Conservation (phyloP, 2,888 invertebrate species). For the Agrotis segetum region DNA sequence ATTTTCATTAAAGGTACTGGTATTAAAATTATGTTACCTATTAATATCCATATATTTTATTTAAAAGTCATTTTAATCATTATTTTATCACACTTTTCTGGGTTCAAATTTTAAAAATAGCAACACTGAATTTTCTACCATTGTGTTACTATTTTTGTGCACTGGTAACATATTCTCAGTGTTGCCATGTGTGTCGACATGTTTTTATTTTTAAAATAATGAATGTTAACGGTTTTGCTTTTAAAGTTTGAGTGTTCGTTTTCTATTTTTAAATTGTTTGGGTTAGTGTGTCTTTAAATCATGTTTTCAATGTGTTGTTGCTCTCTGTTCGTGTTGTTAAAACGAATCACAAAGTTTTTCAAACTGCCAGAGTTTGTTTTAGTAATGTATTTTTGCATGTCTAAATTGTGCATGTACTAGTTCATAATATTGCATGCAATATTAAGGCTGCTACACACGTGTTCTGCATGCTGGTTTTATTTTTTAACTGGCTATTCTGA, state of each 20-base stretch:
- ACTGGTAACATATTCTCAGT: slow-evolving; percentile 37
- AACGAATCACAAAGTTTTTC: slow-evolving; percentile 8
- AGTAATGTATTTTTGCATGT: slow-evolving; percentile 26
- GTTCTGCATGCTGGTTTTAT: background rate
- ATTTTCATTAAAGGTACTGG: slow-evolving; percentile 57
- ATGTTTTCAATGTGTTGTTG: slow-evolving; percentile 48
- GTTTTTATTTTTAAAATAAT: slow-evolving; percentile 31
- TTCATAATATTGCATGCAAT: slow-evolving; percentile 14
- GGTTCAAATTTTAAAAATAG: slow-evolving; percentile 27
- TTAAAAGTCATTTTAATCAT: slow-evolving; percentile 30
- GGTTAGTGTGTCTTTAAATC: slow-evolving; percentile 53
- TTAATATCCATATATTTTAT: slow-evolving; percentile 31
- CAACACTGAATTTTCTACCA: slow-evolving; percentile 32
- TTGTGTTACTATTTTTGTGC: slow-evolving; percentile 24
- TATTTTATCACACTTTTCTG: slow-evolving; percentile 26
- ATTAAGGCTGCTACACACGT: background rate
- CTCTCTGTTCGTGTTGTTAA: slow-evolving; percentile 28
- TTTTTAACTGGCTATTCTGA: background rate
- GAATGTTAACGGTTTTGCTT: slow-evolving; percentile 24
- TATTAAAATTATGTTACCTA: slow-evolving; percentile 42
- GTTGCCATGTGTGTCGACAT: slow-evolving; percentile 38
- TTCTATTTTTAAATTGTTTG: slow-evolving; percentile 29
- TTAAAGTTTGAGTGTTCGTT: slow-evolving; percentile 42
- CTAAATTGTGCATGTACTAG: slow-evolving; percentile 43
- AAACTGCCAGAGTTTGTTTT: slow-evolving; percentile 19